phyloP scores from a whole-genome alignment of 2,888 invertebrate genomes.

The Agrypnus murinus region DNA sequence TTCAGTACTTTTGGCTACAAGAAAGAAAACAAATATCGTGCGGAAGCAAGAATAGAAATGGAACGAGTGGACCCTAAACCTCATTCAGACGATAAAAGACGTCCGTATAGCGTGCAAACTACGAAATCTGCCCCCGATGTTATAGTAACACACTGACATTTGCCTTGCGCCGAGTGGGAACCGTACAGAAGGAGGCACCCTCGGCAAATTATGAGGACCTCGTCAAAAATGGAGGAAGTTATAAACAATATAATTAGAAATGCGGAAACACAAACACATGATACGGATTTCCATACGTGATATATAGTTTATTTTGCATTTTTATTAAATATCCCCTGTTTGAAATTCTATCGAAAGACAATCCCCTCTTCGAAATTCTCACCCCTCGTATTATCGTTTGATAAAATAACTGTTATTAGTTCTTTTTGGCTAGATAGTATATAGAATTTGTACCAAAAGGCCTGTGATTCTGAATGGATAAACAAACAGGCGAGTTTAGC shows the following conservation, averaged over 20 bases:
- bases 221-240: slow-evolving; percentile 43
- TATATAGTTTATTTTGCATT: slow-evolving; percentile 49
- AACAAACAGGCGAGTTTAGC: slow-evolving; percentile 37
- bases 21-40: slow-evolving; percentile 72
- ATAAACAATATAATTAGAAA: slow-evolving; percentile 40
- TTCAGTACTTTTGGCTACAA: slow-evolving; percentile 76
- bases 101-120: slow-evolving; percentile 87
- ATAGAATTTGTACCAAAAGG: slow-evolving; percentile 45
- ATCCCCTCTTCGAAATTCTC: slow-evolving; percentile 36
- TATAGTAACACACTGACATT: slow-evolving; percentile 87
- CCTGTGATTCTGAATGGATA: slow-evolving; percentile 41
- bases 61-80: slow-evolving; percentile 64
- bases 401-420: slow-evolving; percentile 29
- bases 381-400: slow-evolving; percentile 20
- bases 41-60: slow-evolving; percentile 78
- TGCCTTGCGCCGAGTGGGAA: slow-evolving; percentile 80
- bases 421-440: slow-evolving; percentile 36
- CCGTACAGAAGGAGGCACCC: slow-evolving; percentile 76
- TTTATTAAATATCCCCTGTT: slow-evolving; percentile 2
- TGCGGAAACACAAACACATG: slow-evolving; percentile 62
- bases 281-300: slow-evolving; percentile 66
- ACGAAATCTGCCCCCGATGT: slow-evolving; percentile 94
- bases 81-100: slow-evolving; percentile 66
- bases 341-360: slow-evolving; percentile 35
- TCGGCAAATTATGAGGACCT: slow-evolving; percentile 65